These are phyloP conservation scores for Polylopha cassiicola DNA, from an alignment of 2,888 invertebrate genomes.

Conservation along the genomic window DNA sequence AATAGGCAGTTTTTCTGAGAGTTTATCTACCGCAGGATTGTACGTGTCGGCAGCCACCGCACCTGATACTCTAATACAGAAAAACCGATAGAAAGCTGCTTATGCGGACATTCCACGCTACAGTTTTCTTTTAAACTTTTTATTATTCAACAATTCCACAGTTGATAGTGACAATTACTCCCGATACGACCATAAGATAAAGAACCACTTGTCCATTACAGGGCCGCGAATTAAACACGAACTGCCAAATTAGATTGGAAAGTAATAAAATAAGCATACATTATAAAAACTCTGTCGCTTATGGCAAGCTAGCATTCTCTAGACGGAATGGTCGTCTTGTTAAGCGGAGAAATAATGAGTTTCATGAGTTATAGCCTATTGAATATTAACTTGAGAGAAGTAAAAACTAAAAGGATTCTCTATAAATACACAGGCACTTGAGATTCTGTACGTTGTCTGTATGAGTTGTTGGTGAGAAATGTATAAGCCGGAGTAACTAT, in stretches of 20 bases:
- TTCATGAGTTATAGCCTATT: conserved; percentile 22
- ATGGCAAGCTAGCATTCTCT: conserved; percentile 5
- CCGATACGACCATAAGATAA: background rate
- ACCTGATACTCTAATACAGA: conserved; percentile 7
- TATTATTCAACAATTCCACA: conserved; percentile 10
- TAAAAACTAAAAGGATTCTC: conserved; percentile 21
- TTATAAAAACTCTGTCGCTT: conserved; percentile 12
- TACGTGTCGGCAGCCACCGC: conserved; percentile 16
- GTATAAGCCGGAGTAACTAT: conserved; percentile 17
- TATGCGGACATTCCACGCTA: conserved; percentile 1
- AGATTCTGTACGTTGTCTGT: conserved; percentile 16
- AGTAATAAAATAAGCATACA: background rate
- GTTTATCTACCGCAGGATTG: conserved; percentile 14
- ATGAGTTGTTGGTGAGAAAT: conserved; percentile 10
- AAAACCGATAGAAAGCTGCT: conserved; percentile 12
- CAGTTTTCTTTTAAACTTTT: conserved; percentile 2
- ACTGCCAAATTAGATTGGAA: conserved; percentile 7
- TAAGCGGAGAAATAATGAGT: conserved; percentile 16
- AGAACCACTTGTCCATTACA: background rate
- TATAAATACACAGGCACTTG: conserved; percentile 21
- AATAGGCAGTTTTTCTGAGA: conserved; percentile 17
- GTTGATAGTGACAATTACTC: conserved; percentile 11
- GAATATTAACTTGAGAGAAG: conserved; percentile 18
- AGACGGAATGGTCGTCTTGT: conserved; percentile 2
- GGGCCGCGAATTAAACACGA: conserved; percentile 5